Base-by-base conservation (phyloP, 2,113 vertebrate genomes). In the Opisthocomus hoazin region DNA sequence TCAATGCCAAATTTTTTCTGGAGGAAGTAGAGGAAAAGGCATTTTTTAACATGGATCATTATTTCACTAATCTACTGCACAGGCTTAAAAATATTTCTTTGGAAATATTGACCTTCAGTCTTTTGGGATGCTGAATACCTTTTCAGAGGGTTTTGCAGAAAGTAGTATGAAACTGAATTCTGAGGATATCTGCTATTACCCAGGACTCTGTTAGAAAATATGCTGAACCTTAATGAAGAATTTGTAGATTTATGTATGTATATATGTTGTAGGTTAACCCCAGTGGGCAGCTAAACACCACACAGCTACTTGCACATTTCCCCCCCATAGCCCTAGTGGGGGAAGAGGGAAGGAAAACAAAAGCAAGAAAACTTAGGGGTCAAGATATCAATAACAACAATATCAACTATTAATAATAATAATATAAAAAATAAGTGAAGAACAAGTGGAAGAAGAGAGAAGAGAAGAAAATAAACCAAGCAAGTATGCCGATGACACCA, bases 301-400 rank as follows among this genome's bases (percentile, higher is more conserved):
- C 19, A 50, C 24, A 63, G 24, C 15, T 4, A 6, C 57, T 48
- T 76, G 23, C 18, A 57, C 8, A 27, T 4, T 50, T 11, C 5
- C 7, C 1, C 4, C 1, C 1, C 4, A 0, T 4, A 1, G 5
- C 2, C 3, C 10, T 50, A 41, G 23, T 10, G 10, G 12, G 19
- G 19, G 10, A 57, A 84, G 37, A 63, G 5, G 9, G 69, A 85
- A 60, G 45, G 32, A 82, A 82, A 84, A 84, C 27, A 73, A 30
- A 69, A 58, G 10, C 14, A 45, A 58, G n/a, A 58, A 84, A 58
- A 45, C 7, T 23, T 64, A 9, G 1, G 2, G 4, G 10, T 54
- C 15, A 64, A 58, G 36, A 64, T 18, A 68, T 32, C 1, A 68
- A 41, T 14, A 77, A 16, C 4, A 46, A 5, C 3, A 14, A 26